Evolutionary conservation across 2,888 invertebrate species (phyloP), one percentile per base, ranked within the genome.

Genomic region (Chrysina gloriosa): DNA sequence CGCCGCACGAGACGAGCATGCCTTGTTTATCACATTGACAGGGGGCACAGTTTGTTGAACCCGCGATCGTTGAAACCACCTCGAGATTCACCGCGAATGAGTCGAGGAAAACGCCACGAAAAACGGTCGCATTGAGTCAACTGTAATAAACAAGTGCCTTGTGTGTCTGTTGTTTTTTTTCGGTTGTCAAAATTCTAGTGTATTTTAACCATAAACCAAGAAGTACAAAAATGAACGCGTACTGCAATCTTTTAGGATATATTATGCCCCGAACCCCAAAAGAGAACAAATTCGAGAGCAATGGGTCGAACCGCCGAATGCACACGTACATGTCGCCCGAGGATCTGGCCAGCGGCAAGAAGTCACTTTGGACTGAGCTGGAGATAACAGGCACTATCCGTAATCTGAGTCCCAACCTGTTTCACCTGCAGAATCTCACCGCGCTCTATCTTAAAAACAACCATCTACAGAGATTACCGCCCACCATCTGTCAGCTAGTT

Each of bases 401-500:
- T 80, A 97, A 96, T 83, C 85, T 99, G 78, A 96, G 96, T 85
- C 94, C 96, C 31, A 90, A 91, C 77, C 85, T 99, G 79, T 98
- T 97, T 91, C 92, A 93, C 83, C 88, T 96, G 84, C 89, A 91
- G 74, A 95, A 98, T 85, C 87, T 99, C 79, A 98, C 98, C 68
- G 94, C 94, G 75, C 87, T 99, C 79, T 97, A 97, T 86, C 88
- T 98, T 81, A 97, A 97, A 85, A 96, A 97, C 86, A 99, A 99
- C 87, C 92, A 92, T 83, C 88, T 99, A 78, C 90, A 93, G 79
- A 89, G 95, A 81, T 88, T 99, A 82, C 97, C 98, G 69, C 87
- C 94, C 25, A 97, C 98, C 83, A 96, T 99, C 78, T 91, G 90
- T 76, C 89, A 90, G 78, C 87, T 99, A 76, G 87, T 86, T 71